Percentiles rank a stretch among this genome's conserved stretches.
Conservation (phyloP, 2,113 vertebrate genomes). For the Gorsachius goisagi region DNA sequence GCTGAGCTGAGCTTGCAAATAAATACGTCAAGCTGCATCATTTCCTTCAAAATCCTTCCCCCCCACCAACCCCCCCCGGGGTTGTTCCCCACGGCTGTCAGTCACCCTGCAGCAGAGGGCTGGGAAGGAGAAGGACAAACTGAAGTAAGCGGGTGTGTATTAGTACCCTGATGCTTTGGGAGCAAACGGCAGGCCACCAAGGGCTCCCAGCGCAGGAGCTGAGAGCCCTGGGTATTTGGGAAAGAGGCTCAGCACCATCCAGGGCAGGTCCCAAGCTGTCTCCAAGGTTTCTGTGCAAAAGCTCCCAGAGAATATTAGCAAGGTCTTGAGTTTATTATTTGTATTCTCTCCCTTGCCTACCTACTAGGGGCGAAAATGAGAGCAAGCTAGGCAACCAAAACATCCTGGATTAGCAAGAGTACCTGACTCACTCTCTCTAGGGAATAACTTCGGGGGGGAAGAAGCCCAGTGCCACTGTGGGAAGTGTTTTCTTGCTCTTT, state of each 20-base stretch:
- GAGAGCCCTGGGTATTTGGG: background rate
- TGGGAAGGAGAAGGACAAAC: background rate
- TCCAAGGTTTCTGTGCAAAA: background rate
- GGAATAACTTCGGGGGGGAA: background rate
- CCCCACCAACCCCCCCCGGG: too few species aligned
- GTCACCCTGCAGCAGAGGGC: background rate
- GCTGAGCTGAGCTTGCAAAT: background rate
- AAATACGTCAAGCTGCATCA: background rate
- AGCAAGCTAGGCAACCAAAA: background rate
- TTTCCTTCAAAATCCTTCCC: background rate
- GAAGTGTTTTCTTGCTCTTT: background rate
- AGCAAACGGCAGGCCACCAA: background rate
- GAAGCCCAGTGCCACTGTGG: background rate
- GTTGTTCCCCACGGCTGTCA: background rate
- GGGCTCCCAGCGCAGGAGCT: background rate
- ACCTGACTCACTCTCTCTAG: background rate
- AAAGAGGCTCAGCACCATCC: background rate
- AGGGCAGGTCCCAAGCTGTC: background rate
- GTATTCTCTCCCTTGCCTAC: background rate
- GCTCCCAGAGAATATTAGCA: background rate
- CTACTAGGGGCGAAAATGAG: background rate
- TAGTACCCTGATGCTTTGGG: background rate
- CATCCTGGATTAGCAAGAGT: background rate
- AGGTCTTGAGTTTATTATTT: background rate
- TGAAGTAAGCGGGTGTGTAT: fast-evolving